Evolutionary conservation across 2,888 invertebrate genomes (phyloP).

Genomic region (Phania funesta): DNA sequence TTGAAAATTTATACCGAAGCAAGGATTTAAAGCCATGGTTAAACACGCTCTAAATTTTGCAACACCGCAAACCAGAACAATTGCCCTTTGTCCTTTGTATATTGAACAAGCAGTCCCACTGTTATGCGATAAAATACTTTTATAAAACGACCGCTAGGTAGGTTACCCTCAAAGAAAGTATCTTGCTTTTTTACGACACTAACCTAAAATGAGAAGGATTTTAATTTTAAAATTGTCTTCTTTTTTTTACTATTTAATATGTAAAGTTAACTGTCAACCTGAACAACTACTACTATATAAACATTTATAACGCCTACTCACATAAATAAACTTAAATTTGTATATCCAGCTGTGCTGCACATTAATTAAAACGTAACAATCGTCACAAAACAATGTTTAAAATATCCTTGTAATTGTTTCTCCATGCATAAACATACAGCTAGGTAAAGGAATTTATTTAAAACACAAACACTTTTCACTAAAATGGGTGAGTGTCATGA

Average conservation of each 20-base stretch:
- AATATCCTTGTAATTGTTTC: constrained; percentile 13
- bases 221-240: background rate
- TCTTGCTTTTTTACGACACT: too few relatives aligned
- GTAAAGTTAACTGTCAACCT: background rate
- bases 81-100: too few relatives aligned
- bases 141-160: too few relatives aligned
- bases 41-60: too few relatives aligned
- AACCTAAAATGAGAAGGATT: background rate
- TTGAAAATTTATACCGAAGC: too few relatives aligned
- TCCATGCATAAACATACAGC: background rate
- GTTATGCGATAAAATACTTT: too few relatives aligned
- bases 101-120: too few relatives aligned
- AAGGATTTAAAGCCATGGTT: too few relatives aligned
- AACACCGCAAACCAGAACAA: too few relatives aligned
- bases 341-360: constrained; percentile 1
- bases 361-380: constrained; percentile 33
- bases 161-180: too few relatives aligned
- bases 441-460: background rate
- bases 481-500: background rate
- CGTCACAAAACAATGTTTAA: constrained; percentile 11
- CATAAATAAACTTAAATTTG: background rate
- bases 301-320: background rate
- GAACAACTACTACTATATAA: background rate
- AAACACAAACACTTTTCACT: background rate
- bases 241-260: background rate